These are phyloP conservation scores for Pyrocephalus nanus DNA, from an alignment of 2,797 vertebrate species.

Conservation along the genomic window DNA sequence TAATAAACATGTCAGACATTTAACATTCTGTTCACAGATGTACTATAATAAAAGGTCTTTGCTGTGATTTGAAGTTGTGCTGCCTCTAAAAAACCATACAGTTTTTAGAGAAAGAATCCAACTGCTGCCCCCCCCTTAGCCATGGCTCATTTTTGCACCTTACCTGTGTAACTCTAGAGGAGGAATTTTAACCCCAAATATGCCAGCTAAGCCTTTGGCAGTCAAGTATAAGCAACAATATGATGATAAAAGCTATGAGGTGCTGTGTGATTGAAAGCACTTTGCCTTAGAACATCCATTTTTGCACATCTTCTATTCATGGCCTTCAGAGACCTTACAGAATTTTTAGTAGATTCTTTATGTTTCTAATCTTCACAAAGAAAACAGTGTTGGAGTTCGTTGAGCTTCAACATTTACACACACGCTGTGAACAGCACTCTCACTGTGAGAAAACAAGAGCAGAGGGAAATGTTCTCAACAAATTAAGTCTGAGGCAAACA, in stretches of 20 bases:
- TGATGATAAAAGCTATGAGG: background rate
- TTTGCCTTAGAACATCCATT: background rate
- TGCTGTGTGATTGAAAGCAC: background rate
- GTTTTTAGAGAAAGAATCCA: background rate
- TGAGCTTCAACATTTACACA: background rate
- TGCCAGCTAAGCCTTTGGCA: background rate
- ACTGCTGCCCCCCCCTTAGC: background rate
- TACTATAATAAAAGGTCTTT: constrained; percentile 29
- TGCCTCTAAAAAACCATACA: background rate
- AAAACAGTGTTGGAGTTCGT: background rate
- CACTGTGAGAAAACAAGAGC: background rate
- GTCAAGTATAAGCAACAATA: background rate
- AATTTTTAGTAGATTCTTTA: background rate
- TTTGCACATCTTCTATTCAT: background rate
- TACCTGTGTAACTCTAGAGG: accelerated
- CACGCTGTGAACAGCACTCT: background rate
- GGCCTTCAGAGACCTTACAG: background rate
- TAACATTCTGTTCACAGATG: constrained; percentile 35
- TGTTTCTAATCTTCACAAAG: background rate
- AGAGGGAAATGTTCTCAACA: background rate
- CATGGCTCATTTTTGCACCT: background rate
- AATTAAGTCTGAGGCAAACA: background rate
- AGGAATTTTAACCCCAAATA: background rate
- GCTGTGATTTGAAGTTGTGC: background rate
- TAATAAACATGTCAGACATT: constrained; percentile 62